A percentile compares a stretch with the other conserved stretches of the same genome.
These are phyloP conservation scores for Scaptomyza cyrtandrae DNA, from an alignment of 2,888 invertebrate genomes.

Conservation along the genomic window DNA sequence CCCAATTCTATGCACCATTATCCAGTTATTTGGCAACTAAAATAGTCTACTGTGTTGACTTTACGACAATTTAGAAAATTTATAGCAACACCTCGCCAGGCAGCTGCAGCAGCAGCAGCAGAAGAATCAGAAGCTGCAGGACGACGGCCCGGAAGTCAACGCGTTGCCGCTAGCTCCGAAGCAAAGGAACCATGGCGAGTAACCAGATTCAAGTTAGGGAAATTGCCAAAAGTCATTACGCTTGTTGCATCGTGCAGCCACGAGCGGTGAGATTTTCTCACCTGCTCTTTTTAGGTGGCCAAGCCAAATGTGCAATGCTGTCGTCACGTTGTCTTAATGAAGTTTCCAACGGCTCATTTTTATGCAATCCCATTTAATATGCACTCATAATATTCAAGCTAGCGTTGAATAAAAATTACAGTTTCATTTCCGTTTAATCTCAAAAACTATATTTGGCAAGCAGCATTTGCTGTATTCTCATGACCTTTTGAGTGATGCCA, in stretches of 20 bases:
- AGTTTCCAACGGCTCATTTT: constrained; percentile 38
- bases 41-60: constrained; percentile 44
- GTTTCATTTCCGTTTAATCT: constrained; percentile 66
- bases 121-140: constrained; percentile 11
- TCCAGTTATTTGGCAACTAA: constrained; percentile 39
- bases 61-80: constrained; percentile 62
- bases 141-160: constrained; percentile 27
- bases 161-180: constrained; percentile 14
- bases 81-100: constrained; percentile 47
- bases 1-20: constrained; percentile 13
- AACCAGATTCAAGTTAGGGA: constrained; percentile 58
- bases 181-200: constrained; percentile 7
- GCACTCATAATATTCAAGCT: constrained; percentile 11
- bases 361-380: constrained; percentile 47
- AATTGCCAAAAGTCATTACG: constrained; percentile 78
- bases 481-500: constrained; percentile 49
- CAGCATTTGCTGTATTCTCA: constrained; percentile 20
- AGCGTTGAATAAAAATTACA: constrained; percentile 53
- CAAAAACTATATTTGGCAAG: constrained; percentile 29
- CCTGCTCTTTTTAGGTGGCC: constrained; percentile 20
- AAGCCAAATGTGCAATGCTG: constrained; percentile 20
- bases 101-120: constrained; percentile 5
- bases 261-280: constrained; percentile 49
- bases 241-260: constrained; percentile 57
- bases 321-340: constrained; percentile 7